A percentile compares a stretch with the other conserved stretches of the same genome.
These are phyloP conservation scores for Sphaeramia orbicularis DNA, from an alignment of 2,797 vertebrate species.

Conservation along the genomic window DNA sequence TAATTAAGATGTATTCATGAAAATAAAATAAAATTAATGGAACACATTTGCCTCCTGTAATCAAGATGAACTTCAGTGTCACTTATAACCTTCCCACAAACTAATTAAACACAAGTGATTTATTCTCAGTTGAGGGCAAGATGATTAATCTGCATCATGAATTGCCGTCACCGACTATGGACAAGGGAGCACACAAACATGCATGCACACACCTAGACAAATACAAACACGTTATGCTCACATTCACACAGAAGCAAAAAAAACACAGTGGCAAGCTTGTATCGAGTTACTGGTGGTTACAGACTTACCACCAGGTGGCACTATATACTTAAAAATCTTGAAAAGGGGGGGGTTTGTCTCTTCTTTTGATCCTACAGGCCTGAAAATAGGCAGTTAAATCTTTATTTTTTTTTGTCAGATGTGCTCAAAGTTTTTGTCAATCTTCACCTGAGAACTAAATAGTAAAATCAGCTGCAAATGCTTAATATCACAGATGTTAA, in stretches of 20 bases:
- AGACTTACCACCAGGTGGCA: slow-evolving; percentile 58
- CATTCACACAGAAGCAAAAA: background rate
- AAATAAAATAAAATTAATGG: slow-evolving; percentile 95
- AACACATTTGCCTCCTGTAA: slow-evolving; percentile 94
- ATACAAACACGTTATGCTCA: slow-evolving; percentile 7
- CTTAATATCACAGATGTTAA: too few relatives aligned
- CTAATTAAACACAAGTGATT: slow-evolving; percentile 98
- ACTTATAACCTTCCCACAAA: slow-evolving; percentile 93
- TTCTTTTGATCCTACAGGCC: background rate
- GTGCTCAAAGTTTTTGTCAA: too few relatives aligned
- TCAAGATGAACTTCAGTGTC: slow-evolving; percentile 98
- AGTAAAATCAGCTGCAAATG: too few relatives aligned
- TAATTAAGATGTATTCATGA: slow-evolving; percentile 92
- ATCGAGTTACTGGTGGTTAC: background rate
- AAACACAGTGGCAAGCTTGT: background rate
- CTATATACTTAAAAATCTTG: slow-evolving; percentile 33
- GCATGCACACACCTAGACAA: background rate
- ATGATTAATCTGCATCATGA: slow-evolving; percentile 92
- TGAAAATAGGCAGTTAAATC: slow-evolving; percentile 9
- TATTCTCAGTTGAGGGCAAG: slow-evolving; percentile 91
- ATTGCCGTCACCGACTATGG: slow-evolving; percentile 66
- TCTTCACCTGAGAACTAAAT: too few relatives aligned
- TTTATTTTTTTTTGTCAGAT: slow-evolving; percentile 12
- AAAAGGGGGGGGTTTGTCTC: background rate
- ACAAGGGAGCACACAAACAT: slow-evolving; percentile 18